These are phyloP conservation scores for Petroica traversi DNA, from an alignment of 2,113 vertebrate species.

Conservation along the genomic window DNA sequence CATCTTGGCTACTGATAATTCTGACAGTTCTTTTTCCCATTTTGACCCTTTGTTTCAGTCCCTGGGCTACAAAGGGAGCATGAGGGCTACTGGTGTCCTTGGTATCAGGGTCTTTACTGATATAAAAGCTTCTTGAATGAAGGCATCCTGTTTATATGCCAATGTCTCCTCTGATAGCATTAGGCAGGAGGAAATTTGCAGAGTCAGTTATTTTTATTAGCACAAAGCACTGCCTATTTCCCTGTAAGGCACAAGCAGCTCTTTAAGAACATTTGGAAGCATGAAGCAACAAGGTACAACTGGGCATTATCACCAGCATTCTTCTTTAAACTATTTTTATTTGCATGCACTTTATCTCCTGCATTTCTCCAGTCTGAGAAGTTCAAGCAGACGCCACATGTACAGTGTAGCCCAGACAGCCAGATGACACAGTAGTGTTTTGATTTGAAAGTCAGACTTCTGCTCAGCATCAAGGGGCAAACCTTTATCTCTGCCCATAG, in stretches of 20 bases:
- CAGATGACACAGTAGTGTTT: constrained; percentile 47
- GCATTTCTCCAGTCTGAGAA: constrained; percentile 46
- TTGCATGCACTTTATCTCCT: constrained; percentile 26
- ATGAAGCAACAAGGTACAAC: constrained; percentile 21
- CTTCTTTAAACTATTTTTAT: constrained; percentile 59
- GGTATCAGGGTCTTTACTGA: neutral
- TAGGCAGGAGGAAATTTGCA: neutral
- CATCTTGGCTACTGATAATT: neutral
- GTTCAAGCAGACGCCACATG: constrained; percentile 27
- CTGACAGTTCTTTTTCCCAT: neutral
- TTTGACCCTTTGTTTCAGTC: neutral
- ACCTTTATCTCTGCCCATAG: constrained; percentile 40
- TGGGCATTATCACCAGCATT: constrained; percentile 8
- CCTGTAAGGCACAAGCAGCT: neutral
- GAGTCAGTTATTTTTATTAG: constrained; percentile 21
- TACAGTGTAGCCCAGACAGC: neutral
- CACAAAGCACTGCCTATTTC: neutral
- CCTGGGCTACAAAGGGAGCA: neutral
- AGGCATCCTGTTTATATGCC: neutral
- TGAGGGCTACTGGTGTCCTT: neutral
- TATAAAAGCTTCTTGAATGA: neutral
- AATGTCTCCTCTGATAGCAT: neutral
- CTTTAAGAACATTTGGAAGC: neutral
- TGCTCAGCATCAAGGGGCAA: constrained; percentile 56
- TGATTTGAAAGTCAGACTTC: constrained; percentile 48